Base-by-base conservation (phyloP, 1,140 invertebrate genomes). In the Sminthurides bifidus region DNA sequence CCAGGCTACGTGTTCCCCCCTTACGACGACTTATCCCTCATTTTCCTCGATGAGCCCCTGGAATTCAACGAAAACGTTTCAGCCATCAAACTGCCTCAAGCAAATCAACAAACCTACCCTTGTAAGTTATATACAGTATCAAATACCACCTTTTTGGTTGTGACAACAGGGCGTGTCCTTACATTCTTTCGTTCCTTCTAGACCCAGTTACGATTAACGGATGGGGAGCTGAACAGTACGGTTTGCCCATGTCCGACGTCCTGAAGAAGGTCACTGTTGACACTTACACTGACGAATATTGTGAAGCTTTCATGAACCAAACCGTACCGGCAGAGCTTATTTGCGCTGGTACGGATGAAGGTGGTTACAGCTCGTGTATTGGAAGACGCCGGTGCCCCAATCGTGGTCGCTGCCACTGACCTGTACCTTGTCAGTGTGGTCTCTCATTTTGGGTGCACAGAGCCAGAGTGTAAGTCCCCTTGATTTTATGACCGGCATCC, bases 11-110 rank as follows among this genome's bases (percentile, higher is more conserved):
- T 10, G 2, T 21, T 19, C 17, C 29, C 48, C 10, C 31, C 49
- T 26, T 35, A 57, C 38, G 44, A 57, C 21, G 55, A 57, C 23
- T 17, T 57, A 12, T 46, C 55, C 6, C 55, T 57, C 27, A 40
- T 57, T 2, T 51, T 57, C 33, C 26, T 57, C 3, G 19, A 52
- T 17, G 55, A 38, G 6, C 55, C 55, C 5, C 52, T 52, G 44
- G 31, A n/a, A 3, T 57, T 57, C 23, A 38, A 56, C 23, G 45
- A 57, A 38, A 51, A 57, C 15, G 38, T 57, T 51, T 57, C 55
- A 3, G 19, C 35, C 2, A 44, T 57, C 8, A 6, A 15, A 8
- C 38, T 57, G n/a, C 55, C 55, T 14, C n/a, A 24, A 26, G 48
- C 37, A 19, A 53, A 51, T 43, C 33, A 27, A 17, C 21, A 31